These are phyloP conservation scores for Notothenia coriiceps DNA, from an alignment of 2,113 vertebrate species.

Conservation along the genomic window DNA sequence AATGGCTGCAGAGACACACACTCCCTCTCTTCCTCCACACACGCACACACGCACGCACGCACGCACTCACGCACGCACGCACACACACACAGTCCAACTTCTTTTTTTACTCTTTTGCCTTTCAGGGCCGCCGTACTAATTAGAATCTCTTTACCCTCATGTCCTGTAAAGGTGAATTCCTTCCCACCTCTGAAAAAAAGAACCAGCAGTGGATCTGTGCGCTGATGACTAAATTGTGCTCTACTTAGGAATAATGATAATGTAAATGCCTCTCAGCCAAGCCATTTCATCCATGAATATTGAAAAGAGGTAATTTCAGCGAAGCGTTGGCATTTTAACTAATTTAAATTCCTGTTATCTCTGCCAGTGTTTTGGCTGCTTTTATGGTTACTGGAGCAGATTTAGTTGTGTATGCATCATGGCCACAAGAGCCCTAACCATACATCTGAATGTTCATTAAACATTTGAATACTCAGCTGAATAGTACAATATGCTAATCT, in stretches of 20 bases:
- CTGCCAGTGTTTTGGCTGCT: conserved; percentile 48
- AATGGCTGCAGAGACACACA: conserved; percentile 84
- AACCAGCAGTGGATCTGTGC: conserved; percentile 41
- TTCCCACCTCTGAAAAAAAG: conserved; percentile 70
- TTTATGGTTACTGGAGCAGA: conserved; percentile 70
- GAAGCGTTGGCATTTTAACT: conserved; percentile 81
- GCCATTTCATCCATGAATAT: conserved; percentile 80
- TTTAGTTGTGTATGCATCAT: conserved; percentile 67
- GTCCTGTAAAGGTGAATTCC: conserved; percentile 74
- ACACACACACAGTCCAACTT: conserved; percentile 26
- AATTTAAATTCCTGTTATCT: conserved; percentile 80
- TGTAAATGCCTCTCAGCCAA: conserved; percentile 80
- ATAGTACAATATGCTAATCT: conserved; percentile 35
- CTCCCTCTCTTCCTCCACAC: background rate
- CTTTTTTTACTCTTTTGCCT: conserved; percentile 53
- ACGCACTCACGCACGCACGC: no score
- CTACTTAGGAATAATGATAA: conserved; percentile 79
- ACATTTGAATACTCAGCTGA: conserved; percentile 77
- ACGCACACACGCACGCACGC: no score
- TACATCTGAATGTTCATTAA: conserved; percentile 77
- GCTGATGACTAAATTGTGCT: conserved; percentile 79
- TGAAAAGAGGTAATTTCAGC: conserved; percentile 77
- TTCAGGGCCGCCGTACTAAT: conserved; percentile 63
- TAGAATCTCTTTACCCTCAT: conserved; percentile 64
- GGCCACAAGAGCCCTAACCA: conserved; percentile 62